Evolutionary conservation across 1,140 invertebrate species (phyloP).

Genomic region (Paralvinella palmiformis): DNA sequence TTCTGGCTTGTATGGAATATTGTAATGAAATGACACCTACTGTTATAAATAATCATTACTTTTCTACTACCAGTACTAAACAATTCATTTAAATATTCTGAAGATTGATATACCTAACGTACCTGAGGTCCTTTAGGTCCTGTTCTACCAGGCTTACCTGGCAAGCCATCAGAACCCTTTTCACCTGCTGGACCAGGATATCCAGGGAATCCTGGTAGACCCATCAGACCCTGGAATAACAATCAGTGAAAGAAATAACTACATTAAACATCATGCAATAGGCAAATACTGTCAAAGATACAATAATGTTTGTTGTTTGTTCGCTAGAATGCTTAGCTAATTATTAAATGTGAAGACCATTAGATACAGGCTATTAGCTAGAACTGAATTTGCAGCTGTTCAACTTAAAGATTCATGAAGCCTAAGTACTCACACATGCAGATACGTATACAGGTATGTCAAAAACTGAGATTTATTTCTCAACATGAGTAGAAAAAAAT

Average conservation of each 20-base stretch:
- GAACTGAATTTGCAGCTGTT: neutral
- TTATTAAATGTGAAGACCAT: neutral
- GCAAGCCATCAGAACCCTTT: conserved; percentile 21
- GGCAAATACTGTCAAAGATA: neutral
- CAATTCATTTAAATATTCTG: neutral
- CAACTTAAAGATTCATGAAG: neutral
- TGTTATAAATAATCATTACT: neutral
- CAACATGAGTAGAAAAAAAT: too few relatives aligned
- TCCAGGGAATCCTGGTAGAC: conserved; percentile 69
- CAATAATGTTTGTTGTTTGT: neutral
- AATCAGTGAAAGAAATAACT: neutral
- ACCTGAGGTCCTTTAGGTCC: conserved; percentile 12
- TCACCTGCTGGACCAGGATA: conserved; percentile 61
- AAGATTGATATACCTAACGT: neutral
- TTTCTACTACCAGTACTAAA: neutral
- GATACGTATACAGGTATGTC: too few relatives aligned
- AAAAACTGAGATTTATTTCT: too few relatives aligned
- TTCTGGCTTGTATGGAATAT: neutral
- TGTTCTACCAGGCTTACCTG: neutral
- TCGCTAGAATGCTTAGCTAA: neutral
- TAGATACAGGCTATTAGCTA: neutral
- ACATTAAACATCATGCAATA: neutral
- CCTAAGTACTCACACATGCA: too few relatives aligned
- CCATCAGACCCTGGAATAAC: conserved; percentile 47
- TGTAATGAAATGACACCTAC: neutral